A percentile compares a stretch with the other conserved stretches of the same genome.
Conservation (phyloP, 2,797 vertebrate genomes). For the Pteronotus mesoamericanus region DNA sequence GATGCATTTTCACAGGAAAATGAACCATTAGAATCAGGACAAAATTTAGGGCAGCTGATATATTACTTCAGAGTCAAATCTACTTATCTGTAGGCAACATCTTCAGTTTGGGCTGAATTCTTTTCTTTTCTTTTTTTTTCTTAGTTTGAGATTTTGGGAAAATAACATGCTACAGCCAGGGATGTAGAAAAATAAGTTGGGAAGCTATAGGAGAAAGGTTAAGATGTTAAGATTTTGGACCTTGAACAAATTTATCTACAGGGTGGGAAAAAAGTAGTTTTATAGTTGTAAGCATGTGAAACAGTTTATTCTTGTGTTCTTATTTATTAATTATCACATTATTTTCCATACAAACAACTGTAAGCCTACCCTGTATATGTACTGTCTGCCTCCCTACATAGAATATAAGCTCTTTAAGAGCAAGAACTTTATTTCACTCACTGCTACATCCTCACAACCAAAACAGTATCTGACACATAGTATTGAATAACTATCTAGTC, state of each 20-base stretch:
- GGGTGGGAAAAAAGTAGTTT: background rate
- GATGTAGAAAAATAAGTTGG: background rate
- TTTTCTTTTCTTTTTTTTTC: background rate
- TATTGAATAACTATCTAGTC: background rate
- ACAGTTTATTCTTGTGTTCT: background rate
- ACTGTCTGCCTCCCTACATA: background rate
- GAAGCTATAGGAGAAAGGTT: background rate
- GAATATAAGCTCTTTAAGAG: background rate
- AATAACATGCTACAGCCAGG: background rate
- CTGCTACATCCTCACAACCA: background rate
- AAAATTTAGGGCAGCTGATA: background rate
- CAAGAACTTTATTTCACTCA: background rate
- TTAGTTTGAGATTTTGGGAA: background rate
- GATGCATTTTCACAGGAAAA: background rate
- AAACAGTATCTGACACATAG: background rate
- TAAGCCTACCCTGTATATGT: background rate
- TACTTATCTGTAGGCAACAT: background rate
- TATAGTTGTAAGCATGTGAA: background rate
- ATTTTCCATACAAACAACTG: background rate
- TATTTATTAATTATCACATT: background rate
- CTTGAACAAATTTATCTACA: background rate
- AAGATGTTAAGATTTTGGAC: background rate
- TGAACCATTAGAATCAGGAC: background rate
- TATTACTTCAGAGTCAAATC: background rate
- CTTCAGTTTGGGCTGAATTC: background rate